phyloP scores from a whole-genome alignment of 2,797 vertebrate genomes.

The Aselliscus stoliczkanus region DNA sequence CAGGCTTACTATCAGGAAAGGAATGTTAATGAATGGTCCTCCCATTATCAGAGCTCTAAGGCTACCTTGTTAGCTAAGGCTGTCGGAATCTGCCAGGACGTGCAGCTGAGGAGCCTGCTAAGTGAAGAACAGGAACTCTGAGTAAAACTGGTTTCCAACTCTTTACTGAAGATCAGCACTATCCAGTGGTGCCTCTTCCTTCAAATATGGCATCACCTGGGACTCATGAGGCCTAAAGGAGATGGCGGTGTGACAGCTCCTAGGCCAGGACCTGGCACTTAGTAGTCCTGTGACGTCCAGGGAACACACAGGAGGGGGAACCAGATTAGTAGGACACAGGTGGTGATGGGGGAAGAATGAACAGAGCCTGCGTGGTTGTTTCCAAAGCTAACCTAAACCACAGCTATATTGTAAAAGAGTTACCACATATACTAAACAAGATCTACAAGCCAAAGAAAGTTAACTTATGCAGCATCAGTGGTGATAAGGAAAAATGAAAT shows the following conservation, averaged over 20 bases:
- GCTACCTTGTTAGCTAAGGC: not conserved
- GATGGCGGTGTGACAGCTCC: not conserved
- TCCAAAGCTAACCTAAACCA: not conserved
- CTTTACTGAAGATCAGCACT: not conserved
- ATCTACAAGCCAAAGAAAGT: not conserved
- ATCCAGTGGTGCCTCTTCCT: not conserved
- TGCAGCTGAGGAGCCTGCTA: not conserved
- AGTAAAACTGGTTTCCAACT: not conserved
- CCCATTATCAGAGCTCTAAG: not conserved
- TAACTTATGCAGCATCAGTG: not conserved
- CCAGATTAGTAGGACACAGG: not conserved
- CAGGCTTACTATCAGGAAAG: not conserved
- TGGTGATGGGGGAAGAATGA: not conserved
- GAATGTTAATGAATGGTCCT: not conserved
- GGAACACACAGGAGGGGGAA: not conserved
- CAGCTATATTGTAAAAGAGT: not conserved
- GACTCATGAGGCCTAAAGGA: not conserved
- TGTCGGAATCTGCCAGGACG: not conserved
- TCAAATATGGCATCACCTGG: not conserved
- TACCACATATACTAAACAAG: not conserved
- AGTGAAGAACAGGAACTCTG: not conserved
- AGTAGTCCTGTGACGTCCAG: not conserved
- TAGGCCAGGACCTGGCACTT: fast-evolving
- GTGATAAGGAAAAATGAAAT: not conserved
- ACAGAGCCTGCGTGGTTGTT: not conserved